These are phyloP conservation scores for Aplocera efformata DNA, from an alignment of 2,888 invertebrate species.

Conservation along the genomic window DNA sequence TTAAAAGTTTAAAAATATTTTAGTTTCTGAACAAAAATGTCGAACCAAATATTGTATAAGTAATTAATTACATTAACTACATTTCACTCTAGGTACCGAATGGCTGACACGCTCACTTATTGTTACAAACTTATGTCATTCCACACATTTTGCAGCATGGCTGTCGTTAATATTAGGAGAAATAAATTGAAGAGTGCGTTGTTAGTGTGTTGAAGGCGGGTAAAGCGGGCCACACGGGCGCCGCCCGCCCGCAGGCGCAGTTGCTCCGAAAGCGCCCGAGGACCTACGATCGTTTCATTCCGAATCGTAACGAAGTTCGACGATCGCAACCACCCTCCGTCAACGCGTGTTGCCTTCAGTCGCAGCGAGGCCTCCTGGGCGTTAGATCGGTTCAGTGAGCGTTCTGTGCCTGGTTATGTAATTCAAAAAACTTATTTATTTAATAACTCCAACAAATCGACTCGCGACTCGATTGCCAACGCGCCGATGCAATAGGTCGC, in stretches of 20 bases:
- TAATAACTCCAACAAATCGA: constrained; percentile 63
- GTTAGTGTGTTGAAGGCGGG: constrained; percentile 56
- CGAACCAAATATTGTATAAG: too few species aligned
- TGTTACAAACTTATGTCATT: too few species aligned
- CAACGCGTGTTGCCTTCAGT: constrained; percentile 75
- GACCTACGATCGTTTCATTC: constrained; percentile 71
- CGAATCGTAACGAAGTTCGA: constrained; percentile 76
- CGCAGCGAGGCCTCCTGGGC: constrained; percentile 75
- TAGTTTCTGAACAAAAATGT: too few species aligned
- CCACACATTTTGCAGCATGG: too few species aligned
- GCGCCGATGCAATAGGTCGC: constrained; percentile 31
- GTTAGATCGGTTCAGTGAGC: constrained; percentile 68
- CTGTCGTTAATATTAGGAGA: constrained; percentile 19
- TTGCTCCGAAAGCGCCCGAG: constrained; percentile 73
- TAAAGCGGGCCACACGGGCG: constrained; percentile 60
- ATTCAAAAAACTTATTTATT: constrained; percentile 75
- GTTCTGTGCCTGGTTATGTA: constrained; percentile 73
- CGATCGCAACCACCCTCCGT: constrained; percentile 72
- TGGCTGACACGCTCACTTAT: too few species aligned
- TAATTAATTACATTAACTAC: too few species aligned
- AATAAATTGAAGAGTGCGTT: constrained; percentile 60
- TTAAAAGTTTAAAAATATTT: too few species aligned
- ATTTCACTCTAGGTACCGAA: too few species aligned
- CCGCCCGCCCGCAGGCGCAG: constrained; percentile 76
- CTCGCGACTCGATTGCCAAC: constrained; percentile 33